phyloP scores from a whole-genome alignment of 2,113 vertebrate genomes.

The Melanerpes aurifrons region DNA sequence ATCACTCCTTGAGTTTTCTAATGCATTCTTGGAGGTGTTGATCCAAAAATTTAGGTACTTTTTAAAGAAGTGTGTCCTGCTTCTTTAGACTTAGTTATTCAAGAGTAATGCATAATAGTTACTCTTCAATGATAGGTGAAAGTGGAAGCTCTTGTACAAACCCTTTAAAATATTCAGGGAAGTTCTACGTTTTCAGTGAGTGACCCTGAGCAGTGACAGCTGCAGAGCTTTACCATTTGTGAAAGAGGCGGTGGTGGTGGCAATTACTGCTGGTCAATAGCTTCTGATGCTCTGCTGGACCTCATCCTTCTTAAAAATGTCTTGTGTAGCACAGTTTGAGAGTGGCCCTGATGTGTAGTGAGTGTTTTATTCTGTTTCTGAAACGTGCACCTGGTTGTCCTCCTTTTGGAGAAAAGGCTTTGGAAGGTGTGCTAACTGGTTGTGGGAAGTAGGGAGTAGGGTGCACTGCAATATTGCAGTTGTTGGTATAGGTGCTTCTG shows the following conservation, averaged over 20 bases:
- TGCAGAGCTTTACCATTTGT: background rate
- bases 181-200: background rate
- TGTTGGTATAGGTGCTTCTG: background rate
- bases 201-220: background rate
- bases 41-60: background rate
- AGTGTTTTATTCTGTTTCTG: background rate
- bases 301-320: background rate
- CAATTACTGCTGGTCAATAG: background rate
- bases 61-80: background rate
- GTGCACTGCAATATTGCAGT: background rate
- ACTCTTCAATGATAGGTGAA: background rate
- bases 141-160: background rate
- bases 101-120: background rate
- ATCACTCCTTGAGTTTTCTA: background rate
- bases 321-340: background rate
- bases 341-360: background rate
- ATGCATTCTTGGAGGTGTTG: background rate
- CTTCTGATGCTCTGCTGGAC: background rate
- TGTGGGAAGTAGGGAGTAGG: background rate
- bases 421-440: background rate
- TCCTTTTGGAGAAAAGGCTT: background rate
- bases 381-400: background rate
- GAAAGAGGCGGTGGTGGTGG: fast-evolving
- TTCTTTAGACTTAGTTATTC: background rate
- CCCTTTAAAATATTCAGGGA: background rate